These are phyloP conservation scores for Sminthopsis crassicaudata DNA, from an alignment of 2,113 vertebrate genomes.

Conservation along the genomic window DNA sequence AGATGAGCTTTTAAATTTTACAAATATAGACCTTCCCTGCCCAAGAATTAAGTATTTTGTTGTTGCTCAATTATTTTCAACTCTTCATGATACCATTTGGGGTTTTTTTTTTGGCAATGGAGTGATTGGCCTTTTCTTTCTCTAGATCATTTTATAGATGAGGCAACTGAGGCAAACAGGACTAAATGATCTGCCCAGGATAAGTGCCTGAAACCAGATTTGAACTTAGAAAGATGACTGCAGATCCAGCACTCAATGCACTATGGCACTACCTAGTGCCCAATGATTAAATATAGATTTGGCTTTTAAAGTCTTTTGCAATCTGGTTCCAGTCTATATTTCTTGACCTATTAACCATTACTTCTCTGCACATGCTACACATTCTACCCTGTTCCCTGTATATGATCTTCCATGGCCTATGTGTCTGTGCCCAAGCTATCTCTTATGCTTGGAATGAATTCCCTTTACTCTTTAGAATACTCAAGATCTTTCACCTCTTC, in stretches of 20 bases:
- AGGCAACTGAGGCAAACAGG: not conserved
- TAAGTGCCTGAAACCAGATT: not conserved
- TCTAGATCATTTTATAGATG: not conserved
- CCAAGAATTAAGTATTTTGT: not conserved
- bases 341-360: not conserved
- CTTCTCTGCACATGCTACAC: not conserved
- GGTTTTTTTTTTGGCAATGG: not conserved
- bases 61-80: not conserved
- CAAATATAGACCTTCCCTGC: not conserved
- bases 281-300: not conserved
- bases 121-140: not conserved
- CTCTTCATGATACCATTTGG: not conserved
- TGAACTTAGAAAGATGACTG: not conserved
- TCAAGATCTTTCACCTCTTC: not conserved
- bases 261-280: not conserved
- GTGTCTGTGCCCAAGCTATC: not conserved
- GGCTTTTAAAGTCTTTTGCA: not conserved
- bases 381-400: not conserved
- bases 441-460: not conserved
- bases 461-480: not conserved
- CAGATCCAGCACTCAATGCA: not conserved
- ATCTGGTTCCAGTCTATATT: not conserved
- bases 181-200: not conserved
- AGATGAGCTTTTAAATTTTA: too few relatives aligned
- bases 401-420: not conserved